Evolutionary conservation across 1,140 invertebrate species (phyloP), one percentile per base, ranked within the genome.

Genomic region (Drosophila micromelanica): DNA sequence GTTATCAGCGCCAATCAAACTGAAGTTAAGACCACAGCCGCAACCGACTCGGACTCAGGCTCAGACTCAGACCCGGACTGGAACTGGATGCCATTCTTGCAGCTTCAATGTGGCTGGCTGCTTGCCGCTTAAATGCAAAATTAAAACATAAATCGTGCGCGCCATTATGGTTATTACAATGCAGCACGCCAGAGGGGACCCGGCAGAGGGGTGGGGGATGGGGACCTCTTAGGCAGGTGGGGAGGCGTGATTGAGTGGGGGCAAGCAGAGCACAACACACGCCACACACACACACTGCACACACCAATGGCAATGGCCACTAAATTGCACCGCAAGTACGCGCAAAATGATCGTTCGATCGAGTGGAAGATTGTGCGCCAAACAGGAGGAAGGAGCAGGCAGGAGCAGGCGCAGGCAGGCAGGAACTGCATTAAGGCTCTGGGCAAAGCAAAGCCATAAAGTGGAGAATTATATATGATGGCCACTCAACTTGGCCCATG

Each of bases 101-200:
- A 5, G 43, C 48, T 60, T 35, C 54, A 40, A 37, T 52, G 38
- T 42, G 62, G 64, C 48, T 35, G 17, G 55, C 35, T 46, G 55
- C 35, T 51, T 38, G 57, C 52, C 57, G 61, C 74, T 78, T 90
- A 85, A 91, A 91, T 91, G 89, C 82, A 79, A 91, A 91, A 91
- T 91, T 91, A 91, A 91, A 91, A 91, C 89, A 91, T 91, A 91
- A 91, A 91, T 91, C 89, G 89, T 91, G 89, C 89, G 89, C 80
- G 89, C 89, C 89, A 91, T 91, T 91, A 91, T 91, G 89, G 80
- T 91, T 89, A 90, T 90, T 90, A 89, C 79, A 89, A 74, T 81
- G 80, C 80, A 76, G 52, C 70, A 69, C 35, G 82, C 68, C 62
- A 61, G 20, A 68, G 40, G 32, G 32, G 63, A 35, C 20, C 20